phyloP scores from a whole-genome alignment of 2,113 vertebrate species.

The Arothron firmamentum region DNA sequence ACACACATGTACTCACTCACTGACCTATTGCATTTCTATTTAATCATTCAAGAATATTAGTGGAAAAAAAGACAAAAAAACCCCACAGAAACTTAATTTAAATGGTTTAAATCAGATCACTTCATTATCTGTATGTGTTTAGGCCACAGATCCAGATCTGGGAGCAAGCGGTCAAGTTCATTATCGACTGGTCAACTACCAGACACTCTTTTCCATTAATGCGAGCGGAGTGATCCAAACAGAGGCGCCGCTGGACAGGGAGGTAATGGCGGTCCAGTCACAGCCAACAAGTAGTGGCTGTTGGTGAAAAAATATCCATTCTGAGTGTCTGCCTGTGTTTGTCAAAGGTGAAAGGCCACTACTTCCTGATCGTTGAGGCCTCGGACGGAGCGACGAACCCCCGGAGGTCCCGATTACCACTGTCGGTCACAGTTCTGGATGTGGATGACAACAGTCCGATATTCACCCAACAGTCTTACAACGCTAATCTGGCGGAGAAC shows the following conservation, averaged over 20 bases:
- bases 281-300: no score
- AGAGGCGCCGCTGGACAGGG: constrained; percentile 82
- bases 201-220: constrained; percentile 86
- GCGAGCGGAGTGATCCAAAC: constrained; percentile 88
- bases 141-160: constrained; percentile 91
- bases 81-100: no score
- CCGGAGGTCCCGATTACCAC: constrained; percentile 76
- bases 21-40: no score
- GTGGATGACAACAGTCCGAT: constrained; percentile 94
- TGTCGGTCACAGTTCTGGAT: constrained; percentile 85
- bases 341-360: constrained; percentile 71
- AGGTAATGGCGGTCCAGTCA: constrained; percentile 59
- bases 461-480: constrained; percentile 85
- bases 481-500: constrained; percentile 84
- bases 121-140: constrained; percentile 14
- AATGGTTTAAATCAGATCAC: neutral
- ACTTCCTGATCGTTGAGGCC: constrained; percentile 86
- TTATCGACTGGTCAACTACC: constrained; percentile 87
- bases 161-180: constrained; percentile 87
- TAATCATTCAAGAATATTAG: no score
- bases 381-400: constrained; percentile 85
- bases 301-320: neutral
- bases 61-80: no score
- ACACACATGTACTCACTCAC: neutral
- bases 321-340: neutral